Conservation (phyloP, 2,113 vertebrate genomes). For the Hippocampus mohnikei region DNA sequence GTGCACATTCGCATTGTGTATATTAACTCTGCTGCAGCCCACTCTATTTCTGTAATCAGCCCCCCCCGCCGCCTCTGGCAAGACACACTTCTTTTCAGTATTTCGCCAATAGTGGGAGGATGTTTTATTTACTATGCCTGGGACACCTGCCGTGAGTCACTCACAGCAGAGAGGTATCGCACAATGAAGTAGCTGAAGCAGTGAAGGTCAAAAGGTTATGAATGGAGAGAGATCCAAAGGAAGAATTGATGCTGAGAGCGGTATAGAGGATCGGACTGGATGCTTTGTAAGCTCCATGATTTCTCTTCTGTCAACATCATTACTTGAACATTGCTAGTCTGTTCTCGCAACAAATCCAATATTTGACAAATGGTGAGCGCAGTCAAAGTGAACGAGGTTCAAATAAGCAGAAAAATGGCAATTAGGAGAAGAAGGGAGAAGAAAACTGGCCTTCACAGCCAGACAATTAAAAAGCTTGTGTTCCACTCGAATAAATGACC, state of each 20-base stretch:
- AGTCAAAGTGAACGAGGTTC: background rate
- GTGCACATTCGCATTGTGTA: conserved; percentile 33
- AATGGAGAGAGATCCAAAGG: conserved; percentile 23
- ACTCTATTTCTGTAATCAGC: conserved; percentile 44
- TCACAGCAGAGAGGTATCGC: conserved; percentile 31
- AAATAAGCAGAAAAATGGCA: background rate
- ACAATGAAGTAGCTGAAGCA: conserved; percentile 32
- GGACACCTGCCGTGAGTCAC: conserved; percentile 49
- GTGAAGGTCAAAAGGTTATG: conserved; percentile 36
- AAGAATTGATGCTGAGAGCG: conserved; percentile 4
- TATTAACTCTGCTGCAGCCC: conserved; percentile 25
- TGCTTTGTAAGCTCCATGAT: background rate
- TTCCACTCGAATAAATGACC: conserved; percentile 9
- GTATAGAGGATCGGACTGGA: background rate
- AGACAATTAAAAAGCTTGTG: conserved; percentile 3
- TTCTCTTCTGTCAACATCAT: background rate
- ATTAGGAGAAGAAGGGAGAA: background rate
- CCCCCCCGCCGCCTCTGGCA: conserved; percentile 31
- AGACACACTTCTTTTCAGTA: conserved; percentile 56
- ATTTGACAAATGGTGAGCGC: background rate
- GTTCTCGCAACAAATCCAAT: background rate
- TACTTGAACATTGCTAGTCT: background rate
- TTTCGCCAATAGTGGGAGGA: conserved; percentile 54
- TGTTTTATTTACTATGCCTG: conserved; percentile 60
- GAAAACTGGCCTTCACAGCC: background rate